Evolutionary conservation across 2,113 vertebrate species (phyloP), one percentile per base, ranked within the genome.

Genomic region (Vulpes ferrilata): DNA sequence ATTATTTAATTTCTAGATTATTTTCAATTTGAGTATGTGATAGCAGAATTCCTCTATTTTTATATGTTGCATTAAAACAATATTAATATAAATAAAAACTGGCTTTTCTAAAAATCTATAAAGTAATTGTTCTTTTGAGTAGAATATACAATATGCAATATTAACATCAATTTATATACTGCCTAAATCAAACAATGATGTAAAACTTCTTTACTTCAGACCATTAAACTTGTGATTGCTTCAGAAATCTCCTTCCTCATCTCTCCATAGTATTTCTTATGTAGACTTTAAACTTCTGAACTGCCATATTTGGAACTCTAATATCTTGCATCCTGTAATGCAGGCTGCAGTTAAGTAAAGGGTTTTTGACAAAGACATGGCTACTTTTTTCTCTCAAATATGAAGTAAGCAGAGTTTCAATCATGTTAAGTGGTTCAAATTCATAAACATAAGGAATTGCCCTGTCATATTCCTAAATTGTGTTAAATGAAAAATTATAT

Each of bases 111-210:
- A 80, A 92, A 79, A 79, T 79, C 19, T 74, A 7, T 79, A 55
- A 90, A 88, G 27, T 65, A 95, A 59, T 59, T 57, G 1, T 87
- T 23, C 3, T 62, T 95, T 32, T 97, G 86, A 98, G 86, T 67
- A 94, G 22, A 97, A 38, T 97, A 57, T 76, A 90, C 94, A 95
- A 60, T 93, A 97, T 95, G 80, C 84, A 91, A 74, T 97, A 93
- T 97, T 98, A 97, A 97, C 97, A 97, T 97, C 83, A 97, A 76
- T 94, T 97, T 96, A 89, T 81, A n/a, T 93, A 91, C 95, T 98
- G 98, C 79, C 93, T 97, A 83, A 98, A 95, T 87, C 94, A 97
- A 97, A 98, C 83, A 97, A 0, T 27, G 55, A 82, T 65, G 78
- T 95, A 96, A 98, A 98, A 95, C 48, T 84, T 97, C 93, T 96